Percentiles rank a stretch among this genome's conserved stretches.
Conservation (phyloP, 2,113 vertebrate species). For the Pithys albifrons region DNA sequence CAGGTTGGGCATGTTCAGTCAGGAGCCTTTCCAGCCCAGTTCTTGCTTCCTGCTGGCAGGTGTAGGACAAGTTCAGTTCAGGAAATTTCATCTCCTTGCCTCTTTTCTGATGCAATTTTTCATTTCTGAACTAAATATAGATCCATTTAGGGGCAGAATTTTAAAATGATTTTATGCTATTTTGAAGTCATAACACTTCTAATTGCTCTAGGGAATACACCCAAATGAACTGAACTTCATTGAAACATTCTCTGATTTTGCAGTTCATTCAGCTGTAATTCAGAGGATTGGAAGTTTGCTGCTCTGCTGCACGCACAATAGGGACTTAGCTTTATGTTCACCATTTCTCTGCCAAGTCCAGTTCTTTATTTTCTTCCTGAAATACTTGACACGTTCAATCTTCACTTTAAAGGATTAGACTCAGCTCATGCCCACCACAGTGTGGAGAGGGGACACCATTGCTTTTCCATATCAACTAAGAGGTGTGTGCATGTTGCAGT, state of each 20-base stretch:
- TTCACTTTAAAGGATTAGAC: background rate
- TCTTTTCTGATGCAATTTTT: background rate
- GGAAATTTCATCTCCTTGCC: background rate
- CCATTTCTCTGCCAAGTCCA: background rate
- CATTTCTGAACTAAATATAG: background rate
- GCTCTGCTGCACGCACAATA: background rate
- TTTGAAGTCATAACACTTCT: background rate
- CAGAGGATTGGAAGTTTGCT: background rate
- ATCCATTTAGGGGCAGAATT: background rate
- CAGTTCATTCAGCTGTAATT: background rate
- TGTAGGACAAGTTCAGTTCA: background rate
- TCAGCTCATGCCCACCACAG: background rate
- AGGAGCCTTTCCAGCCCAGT: background rate
- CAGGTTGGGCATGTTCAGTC: background rate
- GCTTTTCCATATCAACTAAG: background rate
- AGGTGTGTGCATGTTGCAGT: background rate
- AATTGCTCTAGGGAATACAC: background rate
- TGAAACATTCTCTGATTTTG: background rate
- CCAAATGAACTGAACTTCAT: background rate
- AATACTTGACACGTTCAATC: background rate
- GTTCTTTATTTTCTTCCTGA: background rate
- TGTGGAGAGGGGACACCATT: background rate
- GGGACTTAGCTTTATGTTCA: background rate
- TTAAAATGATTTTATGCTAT: background rate
- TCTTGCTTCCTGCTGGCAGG: background rate